phyloP scores from a whole-genome alignment of 2,113 vertebrate genomes.

The Ahaetulla prasina region DNA sequence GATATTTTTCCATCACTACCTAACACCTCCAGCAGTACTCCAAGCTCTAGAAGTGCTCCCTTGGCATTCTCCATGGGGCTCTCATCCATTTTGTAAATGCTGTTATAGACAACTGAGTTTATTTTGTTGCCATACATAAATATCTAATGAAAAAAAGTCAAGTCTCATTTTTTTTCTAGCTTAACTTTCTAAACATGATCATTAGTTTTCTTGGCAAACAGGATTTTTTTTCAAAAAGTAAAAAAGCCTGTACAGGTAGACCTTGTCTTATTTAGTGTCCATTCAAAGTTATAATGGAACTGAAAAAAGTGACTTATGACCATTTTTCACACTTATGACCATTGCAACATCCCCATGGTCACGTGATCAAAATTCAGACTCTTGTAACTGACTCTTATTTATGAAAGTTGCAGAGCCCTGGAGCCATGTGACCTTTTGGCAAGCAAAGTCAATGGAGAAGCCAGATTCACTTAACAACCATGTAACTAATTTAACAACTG shows the following conservation, averaged over 20 bases:
- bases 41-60: background rate
- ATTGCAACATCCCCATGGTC: background rate
- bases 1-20: background rate
- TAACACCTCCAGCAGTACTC: background rate
- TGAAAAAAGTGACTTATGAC: background rate
- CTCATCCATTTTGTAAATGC: background rate
- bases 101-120: background rate
- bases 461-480: background rate
- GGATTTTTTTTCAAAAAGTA: slow-evolving; percentile 39
- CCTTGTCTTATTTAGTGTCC: background rate
- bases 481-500: background rate
- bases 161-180: background rate
- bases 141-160: background rate
- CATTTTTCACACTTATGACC: background rate
- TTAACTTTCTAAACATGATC: background rate
- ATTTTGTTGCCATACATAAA: background rate
- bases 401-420: background rate
- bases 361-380: background rate
- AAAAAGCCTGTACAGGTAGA: background rate
- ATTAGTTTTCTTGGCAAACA: background rate
- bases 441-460: background rate
- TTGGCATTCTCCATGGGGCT: background rate
- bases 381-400: background rate
- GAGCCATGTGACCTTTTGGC: background rate
- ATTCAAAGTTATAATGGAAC: background rate